Conservation (phyloP, 2,797 vertebrate species). For the Tauraco hartlaubi region DNA sequence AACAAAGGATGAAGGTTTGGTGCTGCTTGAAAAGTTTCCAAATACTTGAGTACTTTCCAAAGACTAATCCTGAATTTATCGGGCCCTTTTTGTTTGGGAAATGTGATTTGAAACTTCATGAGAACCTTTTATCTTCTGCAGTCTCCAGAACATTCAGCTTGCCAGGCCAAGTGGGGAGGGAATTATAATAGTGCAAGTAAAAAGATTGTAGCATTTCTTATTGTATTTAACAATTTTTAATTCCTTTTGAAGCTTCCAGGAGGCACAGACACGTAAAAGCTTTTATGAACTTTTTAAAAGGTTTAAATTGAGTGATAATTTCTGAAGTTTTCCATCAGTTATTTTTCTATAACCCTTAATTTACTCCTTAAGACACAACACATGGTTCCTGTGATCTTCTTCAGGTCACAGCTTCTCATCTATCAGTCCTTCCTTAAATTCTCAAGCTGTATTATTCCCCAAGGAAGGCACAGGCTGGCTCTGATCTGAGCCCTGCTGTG, state of each 20-base stretch:
- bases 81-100: neutral
- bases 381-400: neutral
- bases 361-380: neutral
- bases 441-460: neutral
- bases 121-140: neutral
- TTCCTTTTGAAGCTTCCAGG: neutral
- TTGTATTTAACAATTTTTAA: neutral
- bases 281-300: neutral
- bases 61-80: neutral
- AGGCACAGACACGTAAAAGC: neutral
- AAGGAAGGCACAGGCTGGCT: neutral
- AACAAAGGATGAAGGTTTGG: neutral
- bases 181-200: neutral
- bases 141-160: neutral
- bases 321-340: neutral
- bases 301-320: neutral
- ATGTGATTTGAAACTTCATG: neutral
- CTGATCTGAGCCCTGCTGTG: neutral
- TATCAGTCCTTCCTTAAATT: neutral
- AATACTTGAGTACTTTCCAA: neutral
- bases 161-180: neutral
- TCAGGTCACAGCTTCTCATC: neutral
- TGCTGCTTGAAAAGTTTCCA: constrained; percentile 7
- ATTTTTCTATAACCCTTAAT: neutral
- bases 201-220: neutral